Percentiles rank a stretch among this genome's conserved stretches.
Evolutionary conservation across 2,797 vertebrate genomes (phyloP).

Genomic region (Mastacembelus armatus): DNA sequence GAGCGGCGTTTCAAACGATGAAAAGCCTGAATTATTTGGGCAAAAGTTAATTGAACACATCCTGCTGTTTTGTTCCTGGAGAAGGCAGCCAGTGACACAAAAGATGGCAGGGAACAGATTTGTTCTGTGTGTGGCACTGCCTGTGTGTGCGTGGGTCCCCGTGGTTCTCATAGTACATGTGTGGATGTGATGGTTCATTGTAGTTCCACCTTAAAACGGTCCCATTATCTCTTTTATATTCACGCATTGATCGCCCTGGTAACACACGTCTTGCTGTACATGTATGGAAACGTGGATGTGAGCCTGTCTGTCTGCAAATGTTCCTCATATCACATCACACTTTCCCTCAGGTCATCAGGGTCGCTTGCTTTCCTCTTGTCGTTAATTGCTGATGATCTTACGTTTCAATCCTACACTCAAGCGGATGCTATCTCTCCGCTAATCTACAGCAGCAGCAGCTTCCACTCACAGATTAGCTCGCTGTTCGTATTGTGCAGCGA

Average conservation of each 20-base stretch:
- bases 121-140: conserved; percentile 10
- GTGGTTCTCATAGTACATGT: neutral
- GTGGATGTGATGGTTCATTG: neutral
- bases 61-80: conserved; percentile 53
- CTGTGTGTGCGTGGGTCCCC: neutral
- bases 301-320: conserved; percentile 15
- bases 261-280: conserved; percentile 13
- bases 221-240: conserved; percentile 35
- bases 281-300: conserved; percentile 35
- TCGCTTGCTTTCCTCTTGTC: conserved; percentile 47
- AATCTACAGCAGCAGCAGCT: conserved; percentile 59
- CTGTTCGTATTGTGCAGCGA: conserved; percentile 53
- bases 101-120: conserved; percentile 18
- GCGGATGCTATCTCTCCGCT: conserved; percentile 57
- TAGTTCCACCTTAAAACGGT: conserved; percentile 2
- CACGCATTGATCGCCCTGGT: conserved; percentile 23
- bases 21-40: conserved; percentile 57
- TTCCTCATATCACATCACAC: conserved; percentile 32
- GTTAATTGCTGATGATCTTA: conserved; percentile 66
- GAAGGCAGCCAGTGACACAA: conserved; percentile 44
- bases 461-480: conserved; percentile 60
- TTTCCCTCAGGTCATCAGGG: conserved; percentile 50
- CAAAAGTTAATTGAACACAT: conserved; percentile 68
- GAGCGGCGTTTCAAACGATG: conserved; percentile 29
- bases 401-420: conserved; percentile 59